Evolutionary conservation across 2,797 vertebrate species (phyloP).

Genomic region (Denticeps clupeoides): DNA sequence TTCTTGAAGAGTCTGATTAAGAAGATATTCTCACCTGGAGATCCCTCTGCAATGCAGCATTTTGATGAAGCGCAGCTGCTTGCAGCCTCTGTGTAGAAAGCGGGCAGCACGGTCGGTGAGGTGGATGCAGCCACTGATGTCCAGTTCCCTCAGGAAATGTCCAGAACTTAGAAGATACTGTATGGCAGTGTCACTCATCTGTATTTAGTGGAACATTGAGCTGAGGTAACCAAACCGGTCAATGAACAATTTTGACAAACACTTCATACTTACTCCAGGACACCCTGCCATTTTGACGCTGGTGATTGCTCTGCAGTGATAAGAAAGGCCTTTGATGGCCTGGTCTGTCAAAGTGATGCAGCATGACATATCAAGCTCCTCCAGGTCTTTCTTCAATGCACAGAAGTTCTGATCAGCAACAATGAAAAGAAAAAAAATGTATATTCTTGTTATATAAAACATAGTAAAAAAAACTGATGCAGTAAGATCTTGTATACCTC

Average conservation of each 20-base stretch:
- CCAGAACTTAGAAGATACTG: constrained; percentile 58
- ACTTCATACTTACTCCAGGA: constrained; percentile 47
- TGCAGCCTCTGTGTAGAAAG: constrained; percentile 53
- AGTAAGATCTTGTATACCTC: constrained; percentile 38
- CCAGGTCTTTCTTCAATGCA: constrained; percentile 46
- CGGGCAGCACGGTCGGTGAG: constrained; percentile 56
- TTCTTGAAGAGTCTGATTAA: too few relatives aligned
- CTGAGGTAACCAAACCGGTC: neutral
- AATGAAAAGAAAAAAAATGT: constrained; percentile 3
- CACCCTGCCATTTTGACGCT: constrained; percentile 55
- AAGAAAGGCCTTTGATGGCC: constrained; percentile 52
- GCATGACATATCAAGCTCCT: constrained; percentile 57
- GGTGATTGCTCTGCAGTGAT: constrained; percentile 55
- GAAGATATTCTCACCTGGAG: constrained; percentile 52
- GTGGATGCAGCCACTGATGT: constrained; percentile 62
- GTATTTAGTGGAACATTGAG: constrained; percentile 3
- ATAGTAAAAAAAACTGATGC: neutral
- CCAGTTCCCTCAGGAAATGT: constrained; percentile 58
- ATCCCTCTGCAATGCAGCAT: constrained; percentile 64
- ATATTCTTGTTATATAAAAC: neutral
- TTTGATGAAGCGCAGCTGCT: constrained; percentile 54
- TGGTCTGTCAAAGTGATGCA: constrained; percentile 57
- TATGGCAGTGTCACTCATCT: constrained; percentile 65
- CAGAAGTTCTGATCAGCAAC: constrained; percentile 55
- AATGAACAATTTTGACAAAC: neutral